A percentile compares a stretch with the other conserved stretches of the same genome.
Evolutionary conservation across 2,797 vertebrate species (phyloP).

Genomic region (Catharus ustulatus): DNA sequence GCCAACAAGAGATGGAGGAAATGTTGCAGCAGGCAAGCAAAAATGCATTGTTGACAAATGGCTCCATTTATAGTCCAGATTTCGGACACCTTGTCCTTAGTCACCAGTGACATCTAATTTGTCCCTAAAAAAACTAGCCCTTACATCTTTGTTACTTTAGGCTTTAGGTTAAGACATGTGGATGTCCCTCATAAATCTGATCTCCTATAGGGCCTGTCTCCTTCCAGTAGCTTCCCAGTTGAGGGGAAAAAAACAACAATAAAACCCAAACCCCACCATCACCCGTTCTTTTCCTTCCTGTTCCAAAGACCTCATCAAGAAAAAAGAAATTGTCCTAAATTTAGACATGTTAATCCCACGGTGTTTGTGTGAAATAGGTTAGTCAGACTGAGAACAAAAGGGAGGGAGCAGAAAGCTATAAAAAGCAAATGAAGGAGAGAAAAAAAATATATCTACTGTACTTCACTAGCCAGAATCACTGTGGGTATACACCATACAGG

Average conservation of each 20-base stretch:
- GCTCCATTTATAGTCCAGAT: constrained; percentile 74
- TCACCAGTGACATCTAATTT: constrained; percentile 78
- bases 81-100: constrained; percentile 73
- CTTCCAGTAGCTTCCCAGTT: constrained; percentile 23
- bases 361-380: constrained; percentile 59
- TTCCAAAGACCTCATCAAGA: constrained; percentile 26
- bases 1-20: constrained; percentile 38
- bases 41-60: constrained; percentile 72
- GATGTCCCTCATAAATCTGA: constrained; percentile 75
- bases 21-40: constrained; percentile 56
- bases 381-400: constrained; percentile 58
- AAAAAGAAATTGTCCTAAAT: constrained; percentile 62
- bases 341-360: constrained; percentile 56
- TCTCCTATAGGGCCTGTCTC: constrained; percentile 58
- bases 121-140: constrained; percentile 70
- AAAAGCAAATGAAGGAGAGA: constrained; percentile 64
- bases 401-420: constrained; percentile 54
- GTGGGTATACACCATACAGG: constrained; percentile 73
- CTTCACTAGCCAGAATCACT: constrained; percentile 64
- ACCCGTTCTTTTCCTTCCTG: constrained; percentile 32
- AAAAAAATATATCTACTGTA: constrained; percentile 66
- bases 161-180: constrained; percentile 70
- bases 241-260: background rate
- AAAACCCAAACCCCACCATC: background rate
- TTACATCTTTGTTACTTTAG: constrained; percentile 74